Percentiles rank a stretch among this genome's conserved stretches.
These are phyloP conservation scores for Equus przewalskii DNA, from an alignment of 2,113 vertebrate genomes.

Conservation along the genomic window DNA sequence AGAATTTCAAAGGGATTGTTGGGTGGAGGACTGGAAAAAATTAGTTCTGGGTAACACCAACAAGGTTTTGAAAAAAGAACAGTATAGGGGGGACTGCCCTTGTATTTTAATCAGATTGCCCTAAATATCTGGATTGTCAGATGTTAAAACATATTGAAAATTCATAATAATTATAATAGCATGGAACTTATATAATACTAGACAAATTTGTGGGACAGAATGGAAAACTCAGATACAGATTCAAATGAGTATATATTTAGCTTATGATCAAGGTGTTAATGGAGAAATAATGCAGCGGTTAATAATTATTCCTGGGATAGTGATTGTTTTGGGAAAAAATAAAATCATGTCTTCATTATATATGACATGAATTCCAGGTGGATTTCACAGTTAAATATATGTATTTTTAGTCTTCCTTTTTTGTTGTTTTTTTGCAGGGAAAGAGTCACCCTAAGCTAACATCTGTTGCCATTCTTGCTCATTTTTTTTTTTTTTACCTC, in stretches of 20 bases:
- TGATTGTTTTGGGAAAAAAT: constrained; percentile 28
- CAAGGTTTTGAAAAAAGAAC: constrained; percentile 20
- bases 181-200: not conserved
- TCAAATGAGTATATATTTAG: not conserved
- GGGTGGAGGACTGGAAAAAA: not conserved
- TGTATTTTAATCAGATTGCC: constrained; percentile 15
- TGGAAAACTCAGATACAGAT: constrained; percentile 26
- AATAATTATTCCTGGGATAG: constrained; percentile 44
- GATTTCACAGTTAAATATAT: constrained; percentile 30
- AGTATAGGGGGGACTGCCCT: not conserved
- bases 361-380: not conserved
- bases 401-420: not conserved
- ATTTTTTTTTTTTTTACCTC: too few relatives aligned
- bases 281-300: not conserved
- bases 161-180: constrained; percentile 9
- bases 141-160: constrained; percentile 51
- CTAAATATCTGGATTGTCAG: not conserved
- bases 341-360: not conserved
- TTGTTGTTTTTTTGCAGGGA: too few relatives aligned
- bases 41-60: not conserved
- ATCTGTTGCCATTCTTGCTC: too few relatives aligned
- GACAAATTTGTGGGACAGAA: constrained; percentile 20
- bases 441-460: too few relatives aligned
- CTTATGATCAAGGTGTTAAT: not conserved
- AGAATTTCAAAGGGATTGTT: constrained; percentile 52